Base-by-base conservation (phyloP, 2,888 invertebrate genomes). In the Morinoia aosen region DNA sequence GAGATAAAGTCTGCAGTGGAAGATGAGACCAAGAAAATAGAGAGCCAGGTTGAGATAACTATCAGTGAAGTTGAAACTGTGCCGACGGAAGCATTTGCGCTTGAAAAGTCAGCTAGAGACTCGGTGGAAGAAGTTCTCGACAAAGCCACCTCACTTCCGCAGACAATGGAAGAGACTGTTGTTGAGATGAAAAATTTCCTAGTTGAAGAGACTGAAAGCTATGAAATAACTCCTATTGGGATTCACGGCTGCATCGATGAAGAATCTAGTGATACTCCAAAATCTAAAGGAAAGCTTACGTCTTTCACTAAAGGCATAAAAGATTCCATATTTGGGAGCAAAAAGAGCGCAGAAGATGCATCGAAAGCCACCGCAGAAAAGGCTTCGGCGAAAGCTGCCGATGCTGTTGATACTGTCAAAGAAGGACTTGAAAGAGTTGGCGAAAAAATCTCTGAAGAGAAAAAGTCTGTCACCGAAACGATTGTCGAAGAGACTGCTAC, bases 381-480 rank as follows among this genome's bases (percentile, higher is more conserved):
- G 25, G n/a, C 57, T 57, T 57, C 93, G 3, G 33, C 57, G 16
- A 14, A 90, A 90, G 40, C 48, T 48, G 40, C 40, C 90, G 90
- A 90, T 4, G 16, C 40, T 90, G 40, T 40, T 90, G 90, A 90
- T 40, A 48, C 40, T 48, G 40, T 48, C 19, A 14, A 40, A 90
- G 90, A 39, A 48, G 90, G 48, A 40, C 40, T 90, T 19, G 14
- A 90, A 40, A 48, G 40, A 25, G 40, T 90, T 90, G 11, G 90
- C 14, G 61, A 95, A 58, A 95, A 96, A 58, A 95, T 96, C 40
- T 96, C 96, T 56, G 95, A 93, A 95, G 96, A 95, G 76, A 76
- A 76, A 56, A 96, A 95, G 40, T 95, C 95, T 56, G 95, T 95
- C 64, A 96, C 96, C 25, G 64, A 88, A 56, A 93, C 95, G 2